Base-by-base conservation (phyloP, 2,888 invertebrate genomes). In the Creontiades dilutus region DNA sequence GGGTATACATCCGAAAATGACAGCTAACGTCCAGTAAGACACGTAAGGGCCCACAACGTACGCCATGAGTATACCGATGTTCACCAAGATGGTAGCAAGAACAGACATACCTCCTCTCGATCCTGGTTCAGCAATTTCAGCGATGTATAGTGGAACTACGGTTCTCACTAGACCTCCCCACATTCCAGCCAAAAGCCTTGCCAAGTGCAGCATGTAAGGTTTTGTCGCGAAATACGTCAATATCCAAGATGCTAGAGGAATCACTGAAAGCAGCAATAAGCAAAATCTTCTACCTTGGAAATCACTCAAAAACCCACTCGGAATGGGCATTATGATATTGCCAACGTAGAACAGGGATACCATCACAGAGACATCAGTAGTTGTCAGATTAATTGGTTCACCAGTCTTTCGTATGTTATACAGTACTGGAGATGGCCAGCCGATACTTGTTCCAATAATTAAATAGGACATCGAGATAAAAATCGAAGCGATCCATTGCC, bases 101-200 rank as follows among this genome's bases (percentile, higher is more conserved):
- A 95, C 94, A 92, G 95, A 94, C 91, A 95, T 94, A 46, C 95
- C 95, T 14, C 95, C 95, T 87, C 96, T 94, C 86, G 95, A 94
- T 68, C 90, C 85, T 9, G 91, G 90, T 47, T 90, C 90, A 13
- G 91, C 86, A 14, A 97, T 96, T 93, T 98, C 98, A 55, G 97
- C 97, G 90, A 97, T 95, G 93, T 98, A 98, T 95, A 97, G 96
- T 0, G 98, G 97, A 0, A 96, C 95, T 0, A 96, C 95, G 0
- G 96, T 95, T 93, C 96, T 96, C 14, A 95, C 94, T 92, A 96
- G 95, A 0, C 96, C 96, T 0, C 89, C 75, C 91, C 91, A 91
- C 16, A 89, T n/a, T 5, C 91, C 91, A 3, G 61, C 90, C 11
- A 90, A 55, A 12, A 91, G 87, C 55, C 91, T 89, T 3, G 91